Evolutionary conservation across 2,113 vertebrate species (phyloP).

Genomic region (Chionomys nivalis): DNA sequence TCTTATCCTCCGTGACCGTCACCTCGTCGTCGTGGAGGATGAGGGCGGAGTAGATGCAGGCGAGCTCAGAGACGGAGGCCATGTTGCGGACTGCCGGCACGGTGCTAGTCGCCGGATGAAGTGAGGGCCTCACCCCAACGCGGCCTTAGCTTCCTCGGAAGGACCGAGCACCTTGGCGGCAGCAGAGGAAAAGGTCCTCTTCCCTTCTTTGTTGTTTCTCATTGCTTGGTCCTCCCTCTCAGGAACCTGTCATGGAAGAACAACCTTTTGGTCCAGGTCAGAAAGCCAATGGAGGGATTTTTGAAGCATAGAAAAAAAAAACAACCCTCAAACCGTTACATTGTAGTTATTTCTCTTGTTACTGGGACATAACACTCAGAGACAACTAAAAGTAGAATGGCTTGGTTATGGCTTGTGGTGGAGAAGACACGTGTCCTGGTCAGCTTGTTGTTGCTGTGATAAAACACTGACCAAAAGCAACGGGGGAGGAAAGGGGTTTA

Average conservation of each 20-base stretch:
- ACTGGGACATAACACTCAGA: neutral
- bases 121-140: too few species aligned
- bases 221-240: neutral
- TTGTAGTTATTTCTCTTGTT: neutral
- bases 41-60: too few species aligned
- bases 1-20: too few species aligned
- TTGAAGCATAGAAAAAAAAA: neutral
- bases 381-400: neutral
- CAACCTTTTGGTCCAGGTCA: neutral
- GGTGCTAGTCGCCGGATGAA: too few species aligned
- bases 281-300: neutral
- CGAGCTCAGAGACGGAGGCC: too few species aligned
- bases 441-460: neutral
- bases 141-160: too few species aligned
- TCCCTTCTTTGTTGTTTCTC: neutral
- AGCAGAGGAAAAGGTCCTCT: too few species aligned
- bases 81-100: too few species aligned
- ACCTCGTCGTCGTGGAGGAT: too few species aligned
- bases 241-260: neutral
- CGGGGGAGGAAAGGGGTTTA: neutral
- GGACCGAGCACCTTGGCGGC: too few species aligned
- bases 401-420: neutral
- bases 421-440: neutral
- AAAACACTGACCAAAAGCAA: neutral
- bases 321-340: neutral